A percentile compares a stretch with the other conserved stretches of the same genome.
phyloP scores from a whole-genome alignment of 2,888 invertebrate genomes.

The Caradrina clavipalpis region DNA sequence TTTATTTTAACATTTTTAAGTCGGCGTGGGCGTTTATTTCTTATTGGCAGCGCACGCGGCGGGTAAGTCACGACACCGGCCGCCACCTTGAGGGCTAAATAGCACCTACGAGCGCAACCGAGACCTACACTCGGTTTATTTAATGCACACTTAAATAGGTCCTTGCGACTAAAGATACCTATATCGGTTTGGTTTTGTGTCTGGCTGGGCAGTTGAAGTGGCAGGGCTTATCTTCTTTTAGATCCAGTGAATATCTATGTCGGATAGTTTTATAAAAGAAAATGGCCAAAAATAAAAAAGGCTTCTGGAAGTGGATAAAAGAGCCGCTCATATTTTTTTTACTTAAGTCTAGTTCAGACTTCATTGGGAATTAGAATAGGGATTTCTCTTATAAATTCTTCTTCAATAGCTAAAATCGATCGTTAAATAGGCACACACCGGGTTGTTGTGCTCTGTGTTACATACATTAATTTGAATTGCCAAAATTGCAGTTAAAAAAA shows the following conservation, averaged over 20 bases:
- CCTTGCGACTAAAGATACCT: slow-evolving; percentile 50
- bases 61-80: slow-evolving; percentile 89
- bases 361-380: too few relatives aligned
- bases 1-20: slow-evolving; percentile 90
- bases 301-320: not conserved
- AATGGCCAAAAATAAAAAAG: not conserved
- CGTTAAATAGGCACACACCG: too few relatives aligned
- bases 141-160: slow-evolving; percentile 74
- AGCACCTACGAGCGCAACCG: slow-evolving; percentile 81
- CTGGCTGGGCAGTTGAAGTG: not conserved
- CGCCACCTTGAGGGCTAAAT: slow-evolving; percentile 89
- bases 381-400: too few relatives aligned
- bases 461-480: too few relatives aligned
- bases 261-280: not conserved
- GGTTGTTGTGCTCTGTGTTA: too few relatives aligned
- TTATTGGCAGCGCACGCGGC: slow-evolving; percentile 81
- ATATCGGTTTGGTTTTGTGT: slow-evolving; percentile 31
- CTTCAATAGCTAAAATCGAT: too few relatives aligned
- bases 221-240: slow-evolving; percentile 16
- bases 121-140: slow-evolving; percentile 71
- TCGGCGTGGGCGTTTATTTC: slow-evolving; percentile 76
- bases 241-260: slow-evolving; percentile 17
- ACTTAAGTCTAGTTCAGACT: too few relatives aligned
- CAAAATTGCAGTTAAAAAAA: too few relatives aligned
- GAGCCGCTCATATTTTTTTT: too few relatives aligned